These are phyloP conservation scores for Fopius arisanus DNA, from an alignment of 1,140 invertebrate species.

Conservation along the genomic window DNA sequence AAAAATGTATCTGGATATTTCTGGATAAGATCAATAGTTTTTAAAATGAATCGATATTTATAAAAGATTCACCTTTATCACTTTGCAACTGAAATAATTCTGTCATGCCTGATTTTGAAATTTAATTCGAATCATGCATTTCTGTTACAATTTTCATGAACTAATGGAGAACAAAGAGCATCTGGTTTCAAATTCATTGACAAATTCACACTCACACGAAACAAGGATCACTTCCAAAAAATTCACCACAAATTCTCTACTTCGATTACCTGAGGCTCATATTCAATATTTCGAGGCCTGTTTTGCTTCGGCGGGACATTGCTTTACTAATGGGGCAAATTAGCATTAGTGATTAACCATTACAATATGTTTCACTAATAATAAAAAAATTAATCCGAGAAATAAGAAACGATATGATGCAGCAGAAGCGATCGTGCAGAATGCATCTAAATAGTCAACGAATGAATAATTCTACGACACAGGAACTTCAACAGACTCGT, in stretches of 20 bases:
- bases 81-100: too few species aligned
- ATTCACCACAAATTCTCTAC: neutral
- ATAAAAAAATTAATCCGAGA: neutral
- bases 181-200: too few species aligned
- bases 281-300: constrained; percentile 63
- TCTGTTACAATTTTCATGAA: neutral
- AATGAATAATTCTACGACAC: neutral
- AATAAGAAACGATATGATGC: neutral
- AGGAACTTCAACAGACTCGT: constrained; percentile 13
- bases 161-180: too few species aligned
- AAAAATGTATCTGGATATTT: too few species aligned
- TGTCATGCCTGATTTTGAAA: too few species aligned
- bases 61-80: too few species aligned
- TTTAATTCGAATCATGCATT: neutral
- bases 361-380: too few species aligned
- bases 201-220: neutral
- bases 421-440: constrained; percentile 1
- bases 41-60: too few species aligned
- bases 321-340: constrained; percentile 41
- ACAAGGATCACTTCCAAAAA: neutral
- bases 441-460: neutral
- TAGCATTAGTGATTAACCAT: too few species aligned
- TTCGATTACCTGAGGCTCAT: constrained; percentile 63
- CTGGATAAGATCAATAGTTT: too few species aligned
- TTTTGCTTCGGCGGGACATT: constrained; percentile 59